These are phyloP conservation scores for Himalopsyche japonica DNA, from an alignment of 2,888 invertebrate genomes.

Conservation along the genomic window DNA sequence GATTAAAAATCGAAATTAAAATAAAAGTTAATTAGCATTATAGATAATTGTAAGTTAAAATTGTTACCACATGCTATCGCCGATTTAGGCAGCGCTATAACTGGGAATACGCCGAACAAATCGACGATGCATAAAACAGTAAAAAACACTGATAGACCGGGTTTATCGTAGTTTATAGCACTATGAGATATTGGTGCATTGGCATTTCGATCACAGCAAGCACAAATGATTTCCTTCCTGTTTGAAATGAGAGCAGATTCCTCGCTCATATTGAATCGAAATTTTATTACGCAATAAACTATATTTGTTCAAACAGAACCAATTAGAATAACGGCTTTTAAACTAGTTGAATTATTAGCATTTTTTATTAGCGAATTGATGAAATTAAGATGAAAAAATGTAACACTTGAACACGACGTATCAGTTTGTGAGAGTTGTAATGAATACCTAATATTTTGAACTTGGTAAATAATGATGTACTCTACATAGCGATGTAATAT, in stretches of 20 bases:
- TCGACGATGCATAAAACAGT: slow-evolving; percentile 78
- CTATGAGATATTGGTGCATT: neutral
- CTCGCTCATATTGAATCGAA: neutral
- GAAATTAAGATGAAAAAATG: neutral
- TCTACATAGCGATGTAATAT: neutral
- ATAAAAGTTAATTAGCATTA: too few species aligned
- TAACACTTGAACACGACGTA: neutral
- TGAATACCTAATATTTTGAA: neutral
- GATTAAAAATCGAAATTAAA: too few species aligned
- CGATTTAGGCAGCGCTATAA: slow-evolving; percentile 74
- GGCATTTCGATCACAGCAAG: neutral
- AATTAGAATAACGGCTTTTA: neutral
- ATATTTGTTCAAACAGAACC: neutral
- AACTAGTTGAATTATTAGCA: too few species aligned
- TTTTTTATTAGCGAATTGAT: neutral
- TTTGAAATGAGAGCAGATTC: neutral
- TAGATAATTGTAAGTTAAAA: slow-evolving; percentile 22
- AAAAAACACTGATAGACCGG: slow-evolving; percentile 69
- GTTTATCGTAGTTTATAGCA: slow-evolving; percentile 29
- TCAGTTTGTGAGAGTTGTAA: neutral
- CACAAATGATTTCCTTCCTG: neutral
- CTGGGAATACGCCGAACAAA: slow-evolving; percentile 82
- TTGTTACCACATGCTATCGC: slow-evolving; percentile 74
- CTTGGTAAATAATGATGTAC: neutral
- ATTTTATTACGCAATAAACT: neutral